A percentile compares a stretch with the other conserved stretches of the same genome.
Conservation (phyloP, 2,797 vertebrate species). For the Enteromius viviparus region DNA sequence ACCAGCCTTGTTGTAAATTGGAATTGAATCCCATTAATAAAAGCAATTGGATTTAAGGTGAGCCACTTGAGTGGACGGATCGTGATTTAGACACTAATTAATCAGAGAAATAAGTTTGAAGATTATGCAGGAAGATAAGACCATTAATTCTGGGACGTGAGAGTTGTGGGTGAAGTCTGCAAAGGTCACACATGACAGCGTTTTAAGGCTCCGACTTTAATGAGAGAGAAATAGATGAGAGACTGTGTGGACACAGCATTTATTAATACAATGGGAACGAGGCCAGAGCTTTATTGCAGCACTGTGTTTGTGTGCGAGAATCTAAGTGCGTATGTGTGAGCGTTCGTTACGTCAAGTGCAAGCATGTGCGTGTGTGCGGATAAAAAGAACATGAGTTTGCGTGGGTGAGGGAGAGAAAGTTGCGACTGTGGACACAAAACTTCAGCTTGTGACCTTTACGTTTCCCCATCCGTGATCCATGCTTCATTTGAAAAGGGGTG, state of each 20-base stretch:
- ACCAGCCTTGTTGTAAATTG: constrained; percentile 41
- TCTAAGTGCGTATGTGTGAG: background rate
- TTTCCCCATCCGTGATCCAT: constrained; percentile 47
- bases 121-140: constrained; percentile 56
- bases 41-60: constrained; percentile 54
- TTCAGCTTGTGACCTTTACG: constrained; percentile 59
- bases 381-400: constrained; percentile 37
- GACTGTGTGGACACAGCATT: constrained; percentile 47
- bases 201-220: constrained; percentile 67
- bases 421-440: constrained; percentile 39
- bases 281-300: constrained; percentile 45
- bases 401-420: constrained; percentile 33
- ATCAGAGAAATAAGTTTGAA: constrained; percentile 55
- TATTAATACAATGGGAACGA: constrained; percentile 54
- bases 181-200: constrained; percentile 75
- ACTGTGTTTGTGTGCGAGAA: constrained; percentile 17
- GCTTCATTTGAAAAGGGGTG: constrained; percentile 26
- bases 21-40: constrained; percentile 52
- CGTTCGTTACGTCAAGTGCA: constrained; percentile 12
- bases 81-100: constrained; percentile 62
- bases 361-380: constrained; percentile 23
- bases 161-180: constrained; percentile 58
- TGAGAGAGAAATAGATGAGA: constrained; percentile 63
- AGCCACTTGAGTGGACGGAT: constrained; percentile 43
- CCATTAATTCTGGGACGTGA: constrained; percentile 52